A percentile compares a stretch with the other conserved stretches of the same genome.
Conservation (phyloP, 2,113 vertebrate genomes). For the Xiphorhynchus elegans region DNA sequence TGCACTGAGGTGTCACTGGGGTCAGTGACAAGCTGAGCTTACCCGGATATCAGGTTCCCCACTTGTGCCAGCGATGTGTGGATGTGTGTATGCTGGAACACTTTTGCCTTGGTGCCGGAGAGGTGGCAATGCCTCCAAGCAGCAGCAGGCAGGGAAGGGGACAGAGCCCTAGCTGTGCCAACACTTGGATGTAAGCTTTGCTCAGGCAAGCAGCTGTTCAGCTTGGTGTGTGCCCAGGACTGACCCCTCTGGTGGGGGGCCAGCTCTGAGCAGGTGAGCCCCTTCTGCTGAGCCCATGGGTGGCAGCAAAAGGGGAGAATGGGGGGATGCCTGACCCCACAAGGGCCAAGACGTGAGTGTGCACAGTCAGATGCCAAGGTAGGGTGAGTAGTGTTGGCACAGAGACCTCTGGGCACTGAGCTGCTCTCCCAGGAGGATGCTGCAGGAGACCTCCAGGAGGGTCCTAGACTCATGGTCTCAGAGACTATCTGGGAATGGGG, state of each 20-base stretch:
- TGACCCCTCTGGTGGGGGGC: neutral
- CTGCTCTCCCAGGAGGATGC: neutral
- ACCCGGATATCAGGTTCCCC: neutral
- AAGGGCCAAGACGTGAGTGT: neutral
- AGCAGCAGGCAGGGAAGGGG: neutral
- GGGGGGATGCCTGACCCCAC: neutral
- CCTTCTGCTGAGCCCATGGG: neutral
- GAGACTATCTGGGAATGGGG: neutral
- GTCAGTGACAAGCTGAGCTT: neutral
- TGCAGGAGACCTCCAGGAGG: neutral
- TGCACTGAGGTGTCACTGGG: neutral
- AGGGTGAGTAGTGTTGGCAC: constrained; percentile 34
- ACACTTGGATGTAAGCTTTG: neutral
- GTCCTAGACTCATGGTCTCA: neutral
- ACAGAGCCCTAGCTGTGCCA: neutral
- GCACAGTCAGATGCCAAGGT: constrained; percentile 2
- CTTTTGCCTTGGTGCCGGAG: neutral
- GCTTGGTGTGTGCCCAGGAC: neutral
- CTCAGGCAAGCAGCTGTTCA: neutral
- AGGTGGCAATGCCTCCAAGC: neutral
- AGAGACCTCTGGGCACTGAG: neutral
- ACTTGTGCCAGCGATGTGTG: neutral
- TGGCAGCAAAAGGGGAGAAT: neutral
- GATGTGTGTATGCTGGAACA: neutral
- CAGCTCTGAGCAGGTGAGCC: neutral